Evolutionary conservation across 2,888 invertebrate species (phyloP).

Genomic region (Spatulosminthurus flaviceps): DNA sequence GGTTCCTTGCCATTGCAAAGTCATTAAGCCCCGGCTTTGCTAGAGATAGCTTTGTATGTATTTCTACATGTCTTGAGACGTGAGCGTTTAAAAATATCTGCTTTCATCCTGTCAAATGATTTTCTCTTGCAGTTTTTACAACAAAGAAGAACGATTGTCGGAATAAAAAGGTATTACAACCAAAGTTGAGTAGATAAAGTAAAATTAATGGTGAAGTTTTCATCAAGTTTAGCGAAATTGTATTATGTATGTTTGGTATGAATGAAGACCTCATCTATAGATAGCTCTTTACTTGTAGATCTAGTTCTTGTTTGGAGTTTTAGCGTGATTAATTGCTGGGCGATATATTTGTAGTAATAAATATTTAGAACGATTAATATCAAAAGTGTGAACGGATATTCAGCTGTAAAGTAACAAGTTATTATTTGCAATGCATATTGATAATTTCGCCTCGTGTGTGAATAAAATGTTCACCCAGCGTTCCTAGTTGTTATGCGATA

Average conservation of each 20-base stretch:
- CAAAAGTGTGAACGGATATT: background rate
- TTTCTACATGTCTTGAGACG: background rate
- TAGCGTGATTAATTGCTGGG: background rate
- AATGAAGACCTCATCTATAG: too few species aligned
- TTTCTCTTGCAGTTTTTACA: background rate
- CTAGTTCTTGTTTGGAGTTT: too few species aligned
- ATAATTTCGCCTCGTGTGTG: constrained; percentile 25
- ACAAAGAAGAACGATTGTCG: too few species aligned
- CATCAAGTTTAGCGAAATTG: too few species aligned
- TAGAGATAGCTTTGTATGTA: background rate
- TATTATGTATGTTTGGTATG: too few species aligned
- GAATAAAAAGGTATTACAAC: too few species aligned
- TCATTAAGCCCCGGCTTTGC: background rate
- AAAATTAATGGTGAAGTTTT: too few species aligned
- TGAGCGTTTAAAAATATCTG: background rate
- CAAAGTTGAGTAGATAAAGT: too few species aligned
- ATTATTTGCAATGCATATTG: background rate
- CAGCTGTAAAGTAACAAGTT: background rate
- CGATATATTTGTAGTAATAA: background rate
- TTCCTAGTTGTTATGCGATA: constrained; percentile 10
- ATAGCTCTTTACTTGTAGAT: too few species aligned
- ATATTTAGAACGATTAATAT: background rate
- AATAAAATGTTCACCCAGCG: background rate
- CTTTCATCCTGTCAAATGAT: background rate
- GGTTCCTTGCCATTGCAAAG: constrained; percentile 12